Evolutionary conservation across 2,113 vertebrate species (phyloP), one percentile per base, ranked within the genome.

Genomic region (Pituophis catenifer): DNA sequence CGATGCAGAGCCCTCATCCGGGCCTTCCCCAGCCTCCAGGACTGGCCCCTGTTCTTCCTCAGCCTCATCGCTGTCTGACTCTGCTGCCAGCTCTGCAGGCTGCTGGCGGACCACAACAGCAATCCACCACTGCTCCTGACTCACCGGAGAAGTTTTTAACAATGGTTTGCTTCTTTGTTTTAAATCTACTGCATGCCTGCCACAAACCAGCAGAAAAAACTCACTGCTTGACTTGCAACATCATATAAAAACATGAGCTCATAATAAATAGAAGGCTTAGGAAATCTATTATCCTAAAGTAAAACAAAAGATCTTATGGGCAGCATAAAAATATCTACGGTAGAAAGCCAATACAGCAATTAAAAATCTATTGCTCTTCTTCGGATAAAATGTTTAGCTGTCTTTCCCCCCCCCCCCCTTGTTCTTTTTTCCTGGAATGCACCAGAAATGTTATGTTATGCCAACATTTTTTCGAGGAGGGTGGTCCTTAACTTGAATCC

Each of bases 331-430:
- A 33, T 53, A 87, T 26, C 33, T 62, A 50, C 3, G 4, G 86
- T 85, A n/a, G 11, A 24, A 57, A 86, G 23, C 62, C 90, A 75
- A 57, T 48, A 70, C 24, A 52, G 58, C 48, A 88, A 54, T 92
- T 70, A 92, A 88, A 92, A 92, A 88, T 19, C 58, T 50, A 88
- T 92, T 33, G 62, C 24, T 53, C 50, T 50, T 48, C 48, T 86
- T 50, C 85, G 88, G n/a, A 88, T 88, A n/a, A 44, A 6, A 38
- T 0, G 3, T 81, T 81, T 81, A 38, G 75, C 17, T 81, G 17
- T 81, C 33, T 81, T 9, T 3, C 6, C 17, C 13, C 10, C 0
- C 13, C 5, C 5, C 11, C 6, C 5, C 5, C 11, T 2, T 0
- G 6, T 88, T 17, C 29, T 53, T 4, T 92, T 65, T 65, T 53